These are phyloP conservation scores for Bovichtus variegatus DNA, from an alignment of 2,797 vertebrate species.

Conservation along the genomic window DNA sequence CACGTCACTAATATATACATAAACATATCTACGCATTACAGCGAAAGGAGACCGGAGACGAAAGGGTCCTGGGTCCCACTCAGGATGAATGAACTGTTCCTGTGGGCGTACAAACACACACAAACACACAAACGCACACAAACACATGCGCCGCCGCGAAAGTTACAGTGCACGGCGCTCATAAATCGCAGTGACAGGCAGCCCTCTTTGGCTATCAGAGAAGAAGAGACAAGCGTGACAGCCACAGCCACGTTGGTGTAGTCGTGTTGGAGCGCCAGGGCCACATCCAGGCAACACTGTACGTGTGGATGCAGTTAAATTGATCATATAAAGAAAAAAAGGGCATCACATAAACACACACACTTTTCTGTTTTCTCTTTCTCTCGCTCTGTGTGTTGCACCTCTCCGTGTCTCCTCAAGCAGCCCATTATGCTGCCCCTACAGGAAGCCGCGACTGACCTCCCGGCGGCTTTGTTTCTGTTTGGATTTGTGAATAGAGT, in stretches of 20 bases:
- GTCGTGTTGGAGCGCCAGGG: constrained; percentile 62
- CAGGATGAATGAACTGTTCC: constrained; percentile 93
- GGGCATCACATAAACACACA: constrained; percentile 78
- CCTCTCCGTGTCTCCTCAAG: constrained; percentile 86
- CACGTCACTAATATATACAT: constrained; percentile 29
- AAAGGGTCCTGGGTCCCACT: constrained; percentile 83
- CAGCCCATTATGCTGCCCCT: constrained; percentile 95
- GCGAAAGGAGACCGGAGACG: constrained; percentile 76
- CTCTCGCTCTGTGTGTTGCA: constrained; percentile 65
- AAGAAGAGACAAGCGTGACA: constrained; percentile 50
- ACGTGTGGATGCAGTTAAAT: constrained; percentile 92
- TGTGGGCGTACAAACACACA: constrained; percentile 78
- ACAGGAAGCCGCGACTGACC: constrained; percentile 92
- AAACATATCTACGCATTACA: too few species aligned
- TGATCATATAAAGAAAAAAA: constrained; percentile 91
- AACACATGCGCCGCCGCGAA: constrained; percentile 53
- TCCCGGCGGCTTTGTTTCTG: constrained; percentile 99
- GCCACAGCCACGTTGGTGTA: constrained; percentile 46
- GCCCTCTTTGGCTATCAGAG: constrained; percentile 66
- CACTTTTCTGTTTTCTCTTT: neutral
- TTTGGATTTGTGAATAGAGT: constrained; percentile 99
- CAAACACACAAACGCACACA: too few species aligned
- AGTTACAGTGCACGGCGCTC: constrained; percentile 89
- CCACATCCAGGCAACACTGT: constrained; percentile 88
- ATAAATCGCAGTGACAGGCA: constrained; percentile 98